phyloP scores from a whole-genome alignment of 2,888 invertebrate species.

The Ormyrus nitidulus region DNA sequence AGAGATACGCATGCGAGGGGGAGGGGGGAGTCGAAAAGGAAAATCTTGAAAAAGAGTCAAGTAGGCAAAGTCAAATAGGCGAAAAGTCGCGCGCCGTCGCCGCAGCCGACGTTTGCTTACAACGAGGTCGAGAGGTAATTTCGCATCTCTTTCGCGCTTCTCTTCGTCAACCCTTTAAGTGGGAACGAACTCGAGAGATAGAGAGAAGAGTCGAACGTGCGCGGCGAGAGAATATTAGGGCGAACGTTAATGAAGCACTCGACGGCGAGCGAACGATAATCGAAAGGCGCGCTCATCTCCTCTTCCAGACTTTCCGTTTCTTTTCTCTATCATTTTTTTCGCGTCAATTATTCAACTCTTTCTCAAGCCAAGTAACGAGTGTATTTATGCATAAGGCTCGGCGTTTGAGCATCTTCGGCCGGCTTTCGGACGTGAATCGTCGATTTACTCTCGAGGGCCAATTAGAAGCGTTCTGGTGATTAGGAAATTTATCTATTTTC shows the following conservation, averaged over 20 bases:
- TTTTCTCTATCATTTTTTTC: not conserved
- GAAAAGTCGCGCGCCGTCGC: not conserved
- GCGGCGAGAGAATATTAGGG: not conserved
- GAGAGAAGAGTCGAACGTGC: not conserved
- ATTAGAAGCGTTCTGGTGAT: too few species aligned
- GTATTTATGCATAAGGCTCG: too few species aligned
- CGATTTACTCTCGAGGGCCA: too few species aligned
- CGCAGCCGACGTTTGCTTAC: not conserved
- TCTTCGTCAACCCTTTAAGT: slow-evolving; percentile 1
- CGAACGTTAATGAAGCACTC: slow-evolving; percentile 24
- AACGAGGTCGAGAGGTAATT: slow-evolving; percentile 45
- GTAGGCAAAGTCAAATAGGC: slow-evolving; percentile 13
- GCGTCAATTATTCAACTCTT: too few species aligned
- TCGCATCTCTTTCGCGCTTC: slow-evolving; percentile 1
- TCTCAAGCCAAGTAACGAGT: too few species aligned
- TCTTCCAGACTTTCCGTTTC: not conserved
- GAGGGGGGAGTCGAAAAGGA: not conserved
- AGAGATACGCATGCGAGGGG: not conserved
- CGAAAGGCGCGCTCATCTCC: not conserved
- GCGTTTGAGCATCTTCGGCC: too few species aligned
- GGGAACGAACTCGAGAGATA: not conserved
- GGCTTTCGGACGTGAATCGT: too few species aligned
- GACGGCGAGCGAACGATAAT: slow-evolving; percentile 6
- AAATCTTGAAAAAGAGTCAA: slow-evolving; percentile 21
- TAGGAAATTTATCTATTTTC: too few species aligned